These are phyloP conservation scores for Daboia siamensis DNA, from an alignment of 2,113 vertebrate genomes.

Conservation along the genomic window DNA sequence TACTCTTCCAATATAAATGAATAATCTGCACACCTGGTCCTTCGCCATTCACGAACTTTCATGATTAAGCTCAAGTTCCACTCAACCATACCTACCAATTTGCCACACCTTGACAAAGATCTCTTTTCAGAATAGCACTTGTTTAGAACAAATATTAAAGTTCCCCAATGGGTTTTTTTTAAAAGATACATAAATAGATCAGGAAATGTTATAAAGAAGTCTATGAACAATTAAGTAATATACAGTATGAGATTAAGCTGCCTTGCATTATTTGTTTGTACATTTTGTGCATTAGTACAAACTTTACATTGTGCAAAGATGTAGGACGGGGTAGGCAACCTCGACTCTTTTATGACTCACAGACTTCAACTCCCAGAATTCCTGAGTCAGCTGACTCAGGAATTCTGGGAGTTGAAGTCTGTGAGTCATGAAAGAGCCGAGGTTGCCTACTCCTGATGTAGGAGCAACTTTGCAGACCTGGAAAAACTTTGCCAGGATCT, in stretches of 20 bases:
- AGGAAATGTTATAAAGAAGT: neutral
- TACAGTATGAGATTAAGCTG: neutral
- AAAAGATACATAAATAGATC: neutral
- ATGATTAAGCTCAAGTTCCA: neutral
- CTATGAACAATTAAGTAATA: neutral
- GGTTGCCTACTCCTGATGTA: neutral
- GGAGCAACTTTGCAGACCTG: neutral
- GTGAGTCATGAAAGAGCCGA: too few relatives aligned
- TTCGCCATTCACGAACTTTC: neutral
- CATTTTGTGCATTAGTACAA: neutral
- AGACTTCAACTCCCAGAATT: too few relatives aligned
- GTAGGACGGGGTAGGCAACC: neutral
- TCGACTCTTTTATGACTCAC: too few relatives aligned
- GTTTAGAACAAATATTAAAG: neutral
- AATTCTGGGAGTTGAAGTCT: too few relatives aligned
- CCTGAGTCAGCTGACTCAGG: too few relatives aligned
- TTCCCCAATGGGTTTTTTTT: neutral
- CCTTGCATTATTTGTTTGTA: neutral
- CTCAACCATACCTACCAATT: neutral
- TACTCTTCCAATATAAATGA: neutral
- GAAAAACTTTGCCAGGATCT: too few relatives aligned
- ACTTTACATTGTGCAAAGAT: neutral
- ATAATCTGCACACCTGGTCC: neutral
- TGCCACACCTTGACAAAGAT: neutral
- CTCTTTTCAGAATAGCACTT: neutral